Evolutionary conservation across 2,797 vertebrate genomes (phyloP), one percentile per base, ranked within the genome.

Genomic region (Falco rusticolus): DNA sequence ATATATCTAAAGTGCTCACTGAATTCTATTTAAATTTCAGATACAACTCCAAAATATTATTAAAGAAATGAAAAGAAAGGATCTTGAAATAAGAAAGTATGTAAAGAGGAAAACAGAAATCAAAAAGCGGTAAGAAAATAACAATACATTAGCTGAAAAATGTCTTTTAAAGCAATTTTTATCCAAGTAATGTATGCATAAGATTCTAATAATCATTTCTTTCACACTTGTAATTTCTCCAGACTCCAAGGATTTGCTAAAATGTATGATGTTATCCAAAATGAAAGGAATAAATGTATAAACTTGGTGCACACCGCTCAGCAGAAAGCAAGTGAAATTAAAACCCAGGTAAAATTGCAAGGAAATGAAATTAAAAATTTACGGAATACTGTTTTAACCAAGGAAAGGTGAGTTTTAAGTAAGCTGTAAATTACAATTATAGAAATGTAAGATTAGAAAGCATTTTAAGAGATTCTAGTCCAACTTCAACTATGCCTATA

Each of bases 221-320:
- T 95, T 79, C 63, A 60, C 45, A 15, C 5, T n/a, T 95, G 83
- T 68, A 43, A 59, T 96, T 95, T 97, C 94, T 90, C 91, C 94
- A 99, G 99, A 97, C 95, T 99, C 81, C 97, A 85, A 90, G 97
- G 98, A 74, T 98, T 98, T 94, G 94, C 97, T 71, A 98, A 98
- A 84, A 93, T 99, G 33, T 98, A 98, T 64, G 96, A 98, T 56
- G 86, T 98, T 79, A 91, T 99, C 47, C 97, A 97, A 84, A 98
- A 93, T 26, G 99, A 99, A 98, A 98, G 98, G 95, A 98, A 98
- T 47, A 99, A 99, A 95, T 98, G 98, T 77, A 96, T 99, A 39
- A 97, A 97, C 37, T 97, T 99, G 83, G 98, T 98, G 94, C 96
- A 98, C 56, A 96, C 95, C 59, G 98, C 98, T 84, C 98, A 98